Percentiles rank a stretch among this genome's conserved stretches.
Conservation (phyloP, 2,113 vertebrate species). For the Meleagris gallopavo region DNA sequence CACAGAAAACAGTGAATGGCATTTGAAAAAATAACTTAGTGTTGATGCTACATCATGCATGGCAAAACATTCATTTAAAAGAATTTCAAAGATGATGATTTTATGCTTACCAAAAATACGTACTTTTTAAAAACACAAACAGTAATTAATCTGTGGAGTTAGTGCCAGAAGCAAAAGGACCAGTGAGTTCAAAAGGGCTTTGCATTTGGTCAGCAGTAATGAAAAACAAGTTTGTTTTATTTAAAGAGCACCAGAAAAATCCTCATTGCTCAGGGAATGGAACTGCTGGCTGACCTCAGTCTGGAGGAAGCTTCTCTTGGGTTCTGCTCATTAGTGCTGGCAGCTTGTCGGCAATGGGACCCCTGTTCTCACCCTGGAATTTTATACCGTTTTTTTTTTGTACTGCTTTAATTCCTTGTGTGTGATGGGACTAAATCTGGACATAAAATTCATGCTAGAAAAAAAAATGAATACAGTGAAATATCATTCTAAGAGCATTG, state of each 20-base stretch:
- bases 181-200: background rate
- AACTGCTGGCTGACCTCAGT: background rate
- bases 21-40: background rate
- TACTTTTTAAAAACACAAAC: background rate
- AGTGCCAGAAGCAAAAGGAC: background rate
- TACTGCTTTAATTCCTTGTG: background rate
- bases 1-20: background rate
- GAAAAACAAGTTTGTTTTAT: background rate
- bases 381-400: fast-evolving
- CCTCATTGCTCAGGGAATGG: background rate
- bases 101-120: background rate
- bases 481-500: background rate
- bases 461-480: background rate
- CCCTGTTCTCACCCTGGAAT: background rate
- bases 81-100: background rate
- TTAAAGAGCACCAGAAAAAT: background rate
- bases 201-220: fast-evolving
- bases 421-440: background rate
- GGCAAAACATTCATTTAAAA: background rate
- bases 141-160: background rate
- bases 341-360: background rate
- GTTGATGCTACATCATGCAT: background rate
- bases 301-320: background rate
- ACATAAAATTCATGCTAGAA: background rate
- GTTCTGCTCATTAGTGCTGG: background rate